Evolutionary conservation across 2,888 invertebrate species (phyloP), one percentile per base, ranked within the genome.

Genomic region (Alentia gelatinosa): DNA sequence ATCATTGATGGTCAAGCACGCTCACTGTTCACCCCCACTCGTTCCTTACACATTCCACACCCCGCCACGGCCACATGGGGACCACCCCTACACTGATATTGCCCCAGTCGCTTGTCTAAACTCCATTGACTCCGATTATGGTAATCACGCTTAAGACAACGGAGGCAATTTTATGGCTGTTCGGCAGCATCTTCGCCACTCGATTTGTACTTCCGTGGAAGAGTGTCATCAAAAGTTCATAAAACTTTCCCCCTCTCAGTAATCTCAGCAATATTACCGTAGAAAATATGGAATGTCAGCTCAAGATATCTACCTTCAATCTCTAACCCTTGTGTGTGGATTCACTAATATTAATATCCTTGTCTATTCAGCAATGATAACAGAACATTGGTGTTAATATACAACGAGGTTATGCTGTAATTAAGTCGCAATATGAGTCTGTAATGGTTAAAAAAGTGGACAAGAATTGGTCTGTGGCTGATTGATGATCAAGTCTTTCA

Each of bases 121-220:
- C 68, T 63, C 68, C 68, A 68, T 68, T 68, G 68, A 19, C 68
- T 68, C 30, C 30, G 68, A 68, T 68, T 68, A 68, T 68, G 68
- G 68, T 68, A 68, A 68, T 68, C n/a, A 68, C 68, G 26, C 30
- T 4, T 68, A 30, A 68, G 15, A 68, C 68, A 68, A 68, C n/a
- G 68, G 68, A 68, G 26, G 68, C 68, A 68, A 68, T 68, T 68
- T 68, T 68, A 68, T 68, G 68, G 68, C 33, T 68, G 68, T 68
- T 30, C 68, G 68, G 30, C 30, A 30, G 68, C 68, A 68, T 68
- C 30, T n/a, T 26, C 68, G n/a, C 19, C 26, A 26, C 68, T 30
- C n/a, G 30, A n/a, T n/a, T 19, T n/a, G 12, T n/a, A 3, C 56
- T 12, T 56, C 56, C 56, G 1, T n/a, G 19, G 1, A 12, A 56